These are phyloP conservation scores for Bombyx mandarina DNA, from an alignment of 1,140 invertebrate genomes.

Conservation along the genomic window DNA sequence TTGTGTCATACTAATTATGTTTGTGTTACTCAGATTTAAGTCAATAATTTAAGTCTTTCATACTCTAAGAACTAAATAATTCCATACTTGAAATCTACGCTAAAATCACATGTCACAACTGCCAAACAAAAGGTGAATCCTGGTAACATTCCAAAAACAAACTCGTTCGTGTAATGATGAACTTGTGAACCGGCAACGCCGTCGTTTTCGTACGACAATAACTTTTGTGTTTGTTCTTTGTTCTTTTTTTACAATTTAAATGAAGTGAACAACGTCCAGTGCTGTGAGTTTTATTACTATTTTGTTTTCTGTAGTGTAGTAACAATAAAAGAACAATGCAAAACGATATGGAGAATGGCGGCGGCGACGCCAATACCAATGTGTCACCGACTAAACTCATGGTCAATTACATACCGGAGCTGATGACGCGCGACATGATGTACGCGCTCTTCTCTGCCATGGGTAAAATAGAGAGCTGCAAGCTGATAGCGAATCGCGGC, in stretches of 20 bases:
- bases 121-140: conserved; percentile 21
- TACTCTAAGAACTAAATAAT: no score
- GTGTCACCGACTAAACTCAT: conserved; percentile 71
- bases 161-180: conserved; percentile 62
- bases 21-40: no score
- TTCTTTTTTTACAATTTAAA: conserved; percentile 57
- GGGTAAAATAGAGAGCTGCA: conserved; percentile 67
- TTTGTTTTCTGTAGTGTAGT: conserved; percentile 66
- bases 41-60: no score
- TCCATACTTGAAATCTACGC: no score
- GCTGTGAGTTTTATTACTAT: conserved; percentile 62
- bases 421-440: conserved; percentile 70
- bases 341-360: conserved; percentile 68
- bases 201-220: conserved; percentile 55
- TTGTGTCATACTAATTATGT: no score
- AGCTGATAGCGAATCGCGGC: conserved; percentile 64
- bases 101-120: conserved; percentile 14
- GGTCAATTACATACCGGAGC: conserved; percentile 70
- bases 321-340: conserved; percentile 56
- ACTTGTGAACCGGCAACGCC: conserved; percentile 66
- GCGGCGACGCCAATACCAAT: conserved; percentile 67
- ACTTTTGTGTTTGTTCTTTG: conserved; percentile 64
- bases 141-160: conserved; percentile 66
- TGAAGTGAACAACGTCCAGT: conserved; percentile 49
- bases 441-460: conserved; percentile 66